phyloP scores from a whole-genome alignment of 2,113 vertebrate genomes.

The Chaetodon trifascialis region DNA sequence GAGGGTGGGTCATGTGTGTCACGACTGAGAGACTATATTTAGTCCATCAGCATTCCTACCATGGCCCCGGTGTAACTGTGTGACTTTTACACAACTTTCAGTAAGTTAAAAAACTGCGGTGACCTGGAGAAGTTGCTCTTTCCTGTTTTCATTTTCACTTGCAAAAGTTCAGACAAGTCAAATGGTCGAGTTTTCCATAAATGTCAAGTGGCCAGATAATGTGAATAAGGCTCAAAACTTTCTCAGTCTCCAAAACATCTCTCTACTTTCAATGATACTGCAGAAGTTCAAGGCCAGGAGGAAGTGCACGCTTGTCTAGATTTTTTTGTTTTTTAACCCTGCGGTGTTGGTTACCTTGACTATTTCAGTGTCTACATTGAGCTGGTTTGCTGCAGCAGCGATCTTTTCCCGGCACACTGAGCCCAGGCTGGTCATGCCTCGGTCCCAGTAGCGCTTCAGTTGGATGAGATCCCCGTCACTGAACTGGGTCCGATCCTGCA shows the following conservation, averaged over 20 bases:
- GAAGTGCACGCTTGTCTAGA: not conserved
- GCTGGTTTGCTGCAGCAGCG: slow-evolving; percentile 92
- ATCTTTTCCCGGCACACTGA: slow-evolving; percentile 99
- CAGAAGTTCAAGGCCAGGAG: not conserved
- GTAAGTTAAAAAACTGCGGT: slow-evolving; percentile 48
- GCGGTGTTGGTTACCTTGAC: slow-evolving; percentile 88
- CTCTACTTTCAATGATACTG: not conserved
- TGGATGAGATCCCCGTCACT: slow-evolving; percentile 93
- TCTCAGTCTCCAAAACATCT: not conserved
- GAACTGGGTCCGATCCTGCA: slow-evolving; percentile 98
- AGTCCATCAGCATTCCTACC: slow-evolving; percentile 57
- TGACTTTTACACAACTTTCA: slow-evolving; percentile 73
- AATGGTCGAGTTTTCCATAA: slow-evolving; percentile 23
- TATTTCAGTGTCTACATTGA: slow-evolving; percentile 98
- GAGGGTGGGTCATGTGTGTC: slow-evolving; percentile 52
- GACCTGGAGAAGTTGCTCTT: slow-evolving; percentile 52
- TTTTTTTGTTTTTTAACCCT: not conserved
- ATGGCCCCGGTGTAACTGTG: slow-evolving; percentile 47
- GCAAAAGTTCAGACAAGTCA: slow-evolving; percentile 30
- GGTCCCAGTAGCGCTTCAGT: slow-evolving; percentile 98
- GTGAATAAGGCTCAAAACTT: not conserved
- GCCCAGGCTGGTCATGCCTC: slow-evolving; percentile 98
- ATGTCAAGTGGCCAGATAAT: slow-evolving; percentile 18
- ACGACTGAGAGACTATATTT: slow-evolving; percentile 63
- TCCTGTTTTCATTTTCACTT: slow-evolving; percentile 26